Conservation (phyloP, 2,888 invertebrate genomes). For the Napeogenes sylphis region DNA sequence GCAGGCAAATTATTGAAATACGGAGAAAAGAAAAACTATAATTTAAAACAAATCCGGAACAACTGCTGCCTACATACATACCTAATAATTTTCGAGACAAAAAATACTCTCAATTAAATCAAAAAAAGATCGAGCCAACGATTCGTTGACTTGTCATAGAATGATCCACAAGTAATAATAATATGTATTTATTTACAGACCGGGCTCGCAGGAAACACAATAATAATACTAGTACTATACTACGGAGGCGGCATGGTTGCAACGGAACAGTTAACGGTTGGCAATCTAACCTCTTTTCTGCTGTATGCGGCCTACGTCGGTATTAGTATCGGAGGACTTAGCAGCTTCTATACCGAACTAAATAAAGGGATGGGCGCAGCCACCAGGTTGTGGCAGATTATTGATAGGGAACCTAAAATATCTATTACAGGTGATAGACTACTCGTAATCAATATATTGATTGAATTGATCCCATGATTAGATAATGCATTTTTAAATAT, state of each 20-base stretch:
- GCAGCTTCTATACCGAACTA: constrained; percentile 94
- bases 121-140: too few relatives aligned
- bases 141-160: too few relatives aligned
- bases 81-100: too few relatives aligned
- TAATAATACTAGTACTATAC: constrained; percentile 93
- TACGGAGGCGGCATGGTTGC: constrained; percentile 94
- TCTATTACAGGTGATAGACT: constrained; percentile 79
- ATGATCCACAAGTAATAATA: too few relatives aligned
- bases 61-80: too few relatives aligned
- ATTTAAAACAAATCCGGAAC: too few relatives aligned
- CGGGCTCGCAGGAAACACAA: constrained; percentile 92
- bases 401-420: constrained; percentile 88
- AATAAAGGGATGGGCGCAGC: constrained; percentile 96
- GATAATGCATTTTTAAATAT: background rate
- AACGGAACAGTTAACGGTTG: constrained; percentile 86
- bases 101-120: too few relatives aligned
- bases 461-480: background rate
- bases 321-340: constrained; percentile 92
- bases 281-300: constrained; percentile 94
- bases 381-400: constrained; percentile 91
- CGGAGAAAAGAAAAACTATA: too few relatives aligned
- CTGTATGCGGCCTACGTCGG: constrained; percentile 96
- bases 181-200: constrained; percentile 72
- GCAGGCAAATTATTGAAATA: too few relatives aligned
- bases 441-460: too few relatives aligned